Percentiles rank a stretch among this genome's conserved stretches.
Evolutionary conservation across 2,888 invertebrate species (phyloP).

Genomic region (Drosophila colorata): DNA sequence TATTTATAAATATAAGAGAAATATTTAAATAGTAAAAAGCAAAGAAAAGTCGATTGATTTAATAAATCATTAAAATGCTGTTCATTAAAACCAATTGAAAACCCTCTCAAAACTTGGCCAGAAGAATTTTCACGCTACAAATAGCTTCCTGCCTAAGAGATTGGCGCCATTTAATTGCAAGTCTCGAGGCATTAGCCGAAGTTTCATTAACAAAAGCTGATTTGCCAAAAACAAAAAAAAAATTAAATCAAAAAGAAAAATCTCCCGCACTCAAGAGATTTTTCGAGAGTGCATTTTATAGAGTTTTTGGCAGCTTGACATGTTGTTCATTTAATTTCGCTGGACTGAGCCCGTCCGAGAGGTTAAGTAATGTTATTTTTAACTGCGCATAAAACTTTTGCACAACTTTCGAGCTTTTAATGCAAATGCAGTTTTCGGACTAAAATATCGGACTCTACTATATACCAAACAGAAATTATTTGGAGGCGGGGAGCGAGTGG

Average conservation of each 20-base stretch:
- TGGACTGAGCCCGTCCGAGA: conserved; percentile 11
- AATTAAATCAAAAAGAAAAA: conserved; percentile 12
- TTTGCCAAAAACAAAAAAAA: conserved; percentile 18
- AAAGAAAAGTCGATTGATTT: neutral
- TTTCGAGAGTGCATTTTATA: conserved; percentile 40
- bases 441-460: conserved; percentile 36
- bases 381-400: conserved; percentile 49
- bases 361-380: conserved; percentile 64
- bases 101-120: neutral
- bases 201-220: conserved; percentile 42
- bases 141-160: neutral
- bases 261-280: conserved; percentile 4
- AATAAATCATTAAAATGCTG: neutral
- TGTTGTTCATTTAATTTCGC: conserved; percentile 63
- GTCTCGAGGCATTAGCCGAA: conserved; percentile 22
- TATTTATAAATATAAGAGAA: too few relatives aligned
- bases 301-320: conserved; percentile 74
- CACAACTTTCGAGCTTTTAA: conserved; percentile 49
- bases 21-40: neutral
- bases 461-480: conserved; percentile 17
- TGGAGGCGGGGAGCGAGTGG: neutral
- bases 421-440: conserved; percentile 54
- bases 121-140: neutral
- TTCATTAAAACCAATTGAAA: neutral
- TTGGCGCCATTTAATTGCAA: conserved; percentile 17